Percentiles rank a stretch among this genome's conserved stretches.
phyloP scores from a whole-genome alignment of 2,113 vertebrate species.

The Mesembrinibis cayennensis region DNA sequence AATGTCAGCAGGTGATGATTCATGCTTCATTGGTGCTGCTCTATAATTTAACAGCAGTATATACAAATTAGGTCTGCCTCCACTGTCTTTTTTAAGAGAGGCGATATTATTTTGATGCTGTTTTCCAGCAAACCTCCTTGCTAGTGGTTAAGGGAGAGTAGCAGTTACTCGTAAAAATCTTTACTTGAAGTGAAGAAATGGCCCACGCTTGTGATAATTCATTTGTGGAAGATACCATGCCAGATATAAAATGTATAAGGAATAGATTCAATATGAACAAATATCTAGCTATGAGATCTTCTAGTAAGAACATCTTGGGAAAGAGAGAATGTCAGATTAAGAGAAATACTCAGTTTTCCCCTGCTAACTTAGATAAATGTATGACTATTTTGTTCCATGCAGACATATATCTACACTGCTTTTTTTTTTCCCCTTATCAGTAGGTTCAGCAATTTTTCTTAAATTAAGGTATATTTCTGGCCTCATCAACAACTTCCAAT shows the following conservation, averaged over 20 bases:
- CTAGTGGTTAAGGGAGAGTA: background rate
- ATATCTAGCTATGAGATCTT: background rate
- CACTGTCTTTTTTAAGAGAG: background rate
- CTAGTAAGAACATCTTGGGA: background rate
- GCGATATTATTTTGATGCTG: background rate
- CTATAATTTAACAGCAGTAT: background rate
- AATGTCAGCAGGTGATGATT: constrained; percentile 29
- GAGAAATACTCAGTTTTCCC: background rate
- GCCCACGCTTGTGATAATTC: background rate
- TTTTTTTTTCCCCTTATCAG: too few species aligned
- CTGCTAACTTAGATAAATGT: background rate
- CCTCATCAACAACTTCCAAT: background rate
- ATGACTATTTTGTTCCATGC: background rate
- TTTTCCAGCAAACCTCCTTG: background rate
- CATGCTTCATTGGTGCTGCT: background rate
- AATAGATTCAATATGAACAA: background rate
- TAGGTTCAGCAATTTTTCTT: background rate
- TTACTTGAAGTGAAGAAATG: background rate
- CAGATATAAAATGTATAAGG: background rate
- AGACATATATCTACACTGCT: background rate
- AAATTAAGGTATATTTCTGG: background rate
- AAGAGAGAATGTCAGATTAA: background rate
- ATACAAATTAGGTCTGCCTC: background rate
- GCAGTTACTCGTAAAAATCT: background rate
- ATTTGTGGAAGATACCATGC: background rate